Evolutionary conservation across 2,113 vertebrate genomes (phyloP).

Genomic region (Pollachius pollachius): DNA sequence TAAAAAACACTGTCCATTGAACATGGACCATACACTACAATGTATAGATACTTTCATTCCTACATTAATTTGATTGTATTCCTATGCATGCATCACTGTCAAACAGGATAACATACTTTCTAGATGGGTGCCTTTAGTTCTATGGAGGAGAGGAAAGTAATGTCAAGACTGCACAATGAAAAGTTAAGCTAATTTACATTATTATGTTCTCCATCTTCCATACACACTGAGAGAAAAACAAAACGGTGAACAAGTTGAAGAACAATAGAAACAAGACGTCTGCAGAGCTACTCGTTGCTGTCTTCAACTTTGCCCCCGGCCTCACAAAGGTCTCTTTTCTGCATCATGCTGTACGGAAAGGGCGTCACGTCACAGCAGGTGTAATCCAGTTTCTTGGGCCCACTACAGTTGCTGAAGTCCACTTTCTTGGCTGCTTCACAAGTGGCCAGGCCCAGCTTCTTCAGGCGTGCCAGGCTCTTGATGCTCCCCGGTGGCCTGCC

Average conservation of each 20-base stretch:
- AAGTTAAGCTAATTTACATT: conserved; percentile 33
- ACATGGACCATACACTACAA: conserved; percentile 41
- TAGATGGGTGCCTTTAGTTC: conserved; percentile 38
- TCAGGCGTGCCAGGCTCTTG: conserved; percentile 92
- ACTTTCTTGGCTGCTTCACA: conserved; percentile 83
- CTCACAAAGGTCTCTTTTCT: conserved; percentile 87
- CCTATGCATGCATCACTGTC: conserved; percentile 65
- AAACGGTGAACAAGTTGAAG: conserved; percentile 28
- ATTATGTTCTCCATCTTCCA: conserved; percentile 27
- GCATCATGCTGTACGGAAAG: conserved; percentile 88
- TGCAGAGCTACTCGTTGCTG: conserved; percentile 74
- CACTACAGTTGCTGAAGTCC: conserved; percentile 85
- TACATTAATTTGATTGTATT: conserved; percentile 41
- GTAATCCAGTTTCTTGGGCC: conserved; percentile 87
- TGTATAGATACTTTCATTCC: conserved; percentile 35
- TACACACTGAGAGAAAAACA: conserved; percentile 33
- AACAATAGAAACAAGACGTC: conserved; percentile 25
- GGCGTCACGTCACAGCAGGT: conserved; percentile 81
- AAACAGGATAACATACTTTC: conserved; percentile 48
- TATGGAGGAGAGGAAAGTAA: conserved; percentile 46
- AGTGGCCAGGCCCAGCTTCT: conserved; percentile 86
- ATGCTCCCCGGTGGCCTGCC: conserved; percentile 97
- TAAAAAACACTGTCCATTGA: conserved; percentile 24
- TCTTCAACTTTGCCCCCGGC: conserved; percentile 82
- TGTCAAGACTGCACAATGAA: conserved; percentile 37